Evolutionary conservation across 2,797 vertebrate genomes (phyloP), one percentile per base, ranked within the genome.

Genomic region (Epinephelus awoara): DNA sequence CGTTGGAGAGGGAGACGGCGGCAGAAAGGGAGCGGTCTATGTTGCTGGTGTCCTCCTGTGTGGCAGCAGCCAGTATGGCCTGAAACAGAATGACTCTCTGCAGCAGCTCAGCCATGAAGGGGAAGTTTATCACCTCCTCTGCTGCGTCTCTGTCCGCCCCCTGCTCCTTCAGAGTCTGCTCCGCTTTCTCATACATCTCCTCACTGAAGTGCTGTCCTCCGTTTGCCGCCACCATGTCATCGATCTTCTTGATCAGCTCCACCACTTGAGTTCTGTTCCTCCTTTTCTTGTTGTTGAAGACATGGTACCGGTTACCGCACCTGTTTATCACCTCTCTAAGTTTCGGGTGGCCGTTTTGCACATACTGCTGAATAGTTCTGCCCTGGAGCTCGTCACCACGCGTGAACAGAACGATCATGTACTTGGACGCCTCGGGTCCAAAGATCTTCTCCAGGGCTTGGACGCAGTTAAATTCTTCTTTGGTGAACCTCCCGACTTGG

Each of bases 381-480:
- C 61, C 64, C 8, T 10, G 0, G 23, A 90, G 54, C 8, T 88
- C 70, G 10, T 90, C 88, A 0, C 86, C 88, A 1, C 64, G 67
- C 0, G 77, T 90, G 44, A 88, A 88, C 52, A 88, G 34, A 23
- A 90, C 57, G 0, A 88, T 77, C 88, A 88, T 90, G 82, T 77
- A 82, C 11, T 63, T 72, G 0, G 72, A 77, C 0, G 75, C 66
- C 0, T 62, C 1, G 0, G 80, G 58, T 5, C 88, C 80, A 13
- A 90, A 90, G 6, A 90, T 3, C 25, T 86, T 25, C 64, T 61
- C 86, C 58, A 90, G 64, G 42, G 86, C 86, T 2, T 85, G 1
- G 5, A 86, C 67, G 0, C 69, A 67, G 54, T 85, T 77, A 18
- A 83, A 55, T 25, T 90, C 88, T 72, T 86, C 80, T 55, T 27